Percentiles rank a stretch among this genome's conserved stretches.
phyloP scores from a whole-genome alignment of 35 echinoderm and acorn worm genomes.

The Anneissia japonica region DNA sequence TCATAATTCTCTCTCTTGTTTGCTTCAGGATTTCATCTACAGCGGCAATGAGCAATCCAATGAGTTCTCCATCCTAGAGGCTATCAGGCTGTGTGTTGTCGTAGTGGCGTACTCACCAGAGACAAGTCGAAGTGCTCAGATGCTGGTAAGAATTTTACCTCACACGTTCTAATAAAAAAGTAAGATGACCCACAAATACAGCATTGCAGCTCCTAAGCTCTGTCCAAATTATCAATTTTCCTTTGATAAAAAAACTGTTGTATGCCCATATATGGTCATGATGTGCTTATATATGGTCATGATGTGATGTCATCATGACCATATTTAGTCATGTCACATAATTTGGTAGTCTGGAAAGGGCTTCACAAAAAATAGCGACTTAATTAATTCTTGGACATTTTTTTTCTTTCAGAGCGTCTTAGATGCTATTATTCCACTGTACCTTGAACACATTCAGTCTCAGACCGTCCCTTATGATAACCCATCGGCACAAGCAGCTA shows the following conservation, averaged over 20 bases:
- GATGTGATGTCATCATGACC: too few species aligned
- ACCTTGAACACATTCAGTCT: slow-evolving; percentile 68
- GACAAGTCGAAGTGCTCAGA: slow-evolving; percentile 83
- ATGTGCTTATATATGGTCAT: too few species aligned
- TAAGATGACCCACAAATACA: too few species aligned
- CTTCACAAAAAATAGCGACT: too few species aligned
- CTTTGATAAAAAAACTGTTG: too few species aligned
- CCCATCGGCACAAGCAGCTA: slow-evolving; percentile 50
- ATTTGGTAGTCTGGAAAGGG: too few species aligned
- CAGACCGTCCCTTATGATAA: slow-evolving; percentile 61
- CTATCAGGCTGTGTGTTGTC: slow-evolving; percentile 83
- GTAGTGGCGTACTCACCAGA: slow-evolving; percentile 95
- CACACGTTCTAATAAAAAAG: too few species aligned
- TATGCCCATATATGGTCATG: too few species aligned
- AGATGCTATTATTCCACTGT: slow-evolving; percentile 64
- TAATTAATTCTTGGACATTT: neutral
- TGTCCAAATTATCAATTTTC: too few species aligned
- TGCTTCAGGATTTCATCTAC: slow-evolving; percentile 82
- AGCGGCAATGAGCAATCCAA: slow-evolving; percentile 56
- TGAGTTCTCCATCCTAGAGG: slow-evolving; percentile 69
- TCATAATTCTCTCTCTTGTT: neutral
- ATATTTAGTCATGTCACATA: too few species aligned
- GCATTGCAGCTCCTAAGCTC: too few species aligned
- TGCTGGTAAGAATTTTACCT: slow-evolving; percentile 68
- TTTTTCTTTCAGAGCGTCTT: slow-evolving; percentile 53